phyloP scores from a whole-genome alignment of 1,140 invertebrate species.

The Drosophila ambigua region DNA sequence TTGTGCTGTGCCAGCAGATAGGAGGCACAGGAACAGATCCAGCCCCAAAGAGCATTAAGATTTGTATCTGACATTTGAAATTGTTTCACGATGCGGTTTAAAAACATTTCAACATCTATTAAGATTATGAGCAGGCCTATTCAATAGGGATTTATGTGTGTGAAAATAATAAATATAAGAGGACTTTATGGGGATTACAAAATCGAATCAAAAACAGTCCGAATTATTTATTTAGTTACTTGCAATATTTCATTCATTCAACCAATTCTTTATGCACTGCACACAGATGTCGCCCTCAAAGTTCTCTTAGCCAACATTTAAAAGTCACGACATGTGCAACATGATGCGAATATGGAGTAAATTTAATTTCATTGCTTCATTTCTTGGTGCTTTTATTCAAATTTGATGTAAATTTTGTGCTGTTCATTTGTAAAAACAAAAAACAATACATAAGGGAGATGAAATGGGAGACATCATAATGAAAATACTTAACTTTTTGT shows the following conservation, averaged over 20 bases:
- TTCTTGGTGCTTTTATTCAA: constrained; percentile 6
- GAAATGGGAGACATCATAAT: constrained; percentile 42
- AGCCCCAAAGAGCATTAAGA: background rate
- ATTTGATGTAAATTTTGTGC: constrained; percentile 25
- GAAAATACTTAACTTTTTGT: constrained; percentile 44
- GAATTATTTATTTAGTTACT: too few relatives aligned
- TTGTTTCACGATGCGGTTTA: background rate
- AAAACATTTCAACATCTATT: too few relatives aligned
- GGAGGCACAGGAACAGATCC: background rate
- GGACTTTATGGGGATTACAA: too few relatives aligned
- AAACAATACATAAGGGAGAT: constrained; percentile 28
- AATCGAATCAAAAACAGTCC: too few relatives aligned
- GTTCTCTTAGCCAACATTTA: background rate
- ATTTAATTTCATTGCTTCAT: background rate
- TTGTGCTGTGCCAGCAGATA: constrained; percentile 31
- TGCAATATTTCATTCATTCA: too few relatives aligned
- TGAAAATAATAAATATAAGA: too few relatives aligned
- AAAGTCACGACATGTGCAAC: constrained; percentile 2
- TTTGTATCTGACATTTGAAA: constrained; percentile 14
- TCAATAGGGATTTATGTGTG: too few relatives aligned
- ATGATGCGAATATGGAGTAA: background rate
- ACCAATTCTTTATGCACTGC: too few relatives aligned
- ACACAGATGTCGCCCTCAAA: too few relatives aligned
- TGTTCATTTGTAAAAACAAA: constrained; percentile 44
- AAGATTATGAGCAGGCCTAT: too few relatives aligned